A percentile compares a stretch with the other conserved stretches of the same genome.
Evolutionary conservation across 2,888 invertebrate species (phyloP).

Genomic region (Archips crataeganus): DNA sequence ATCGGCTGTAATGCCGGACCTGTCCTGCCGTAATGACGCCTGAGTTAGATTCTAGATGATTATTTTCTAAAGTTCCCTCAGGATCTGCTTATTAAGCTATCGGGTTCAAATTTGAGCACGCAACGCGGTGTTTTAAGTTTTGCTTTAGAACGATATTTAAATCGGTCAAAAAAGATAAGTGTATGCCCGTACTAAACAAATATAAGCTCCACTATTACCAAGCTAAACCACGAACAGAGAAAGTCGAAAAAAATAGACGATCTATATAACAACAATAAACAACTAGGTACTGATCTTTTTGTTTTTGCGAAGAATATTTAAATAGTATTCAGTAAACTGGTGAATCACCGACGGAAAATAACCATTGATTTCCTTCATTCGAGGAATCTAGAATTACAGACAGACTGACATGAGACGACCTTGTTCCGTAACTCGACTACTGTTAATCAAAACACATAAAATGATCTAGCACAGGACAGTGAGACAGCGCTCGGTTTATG

Average conservation of each 20-base stretch:
- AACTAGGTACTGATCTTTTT: no score
- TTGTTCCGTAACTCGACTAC: neutral
- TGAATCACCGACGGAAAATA: neutral
- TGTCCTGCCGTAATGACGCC: constrained; percentile 23
- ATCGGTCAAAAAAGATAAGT: no score
- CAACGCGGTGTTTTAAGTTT: neutral
- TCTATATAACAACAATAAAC: no score
- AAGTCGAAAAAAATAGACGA: no score
- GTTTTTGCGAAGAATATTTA: no score
- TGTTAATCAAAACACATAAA: neutral
- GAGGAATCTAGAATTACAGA: neutral
- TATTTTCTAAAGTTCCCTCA: neutral
- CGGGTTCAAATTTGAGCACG: constrained; percentile 9
- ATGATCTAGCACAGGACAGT: neutral
- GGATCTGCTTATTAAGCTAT: constrained; percentile 30
- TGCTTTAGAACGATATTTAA: no score
- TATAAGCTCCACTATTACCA: no score
- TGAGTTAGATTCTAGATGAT: constrained; percentile 37
- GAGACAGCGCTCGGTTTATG: neutral
- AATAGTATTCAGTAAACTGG: no score
- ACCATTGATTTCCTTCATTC: neutral
- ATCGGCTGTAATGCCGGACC: constrained; percentile 48
- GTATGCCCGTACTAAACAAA: no score
- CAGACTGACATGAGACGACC: neutral
- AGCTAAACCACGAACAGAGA: no score